These are phyloP conservation scores for Eupithecia insigniata DNA, from an alignment of 2,888 invertebrate genomes.

Conservation along the genomic window DNA sequence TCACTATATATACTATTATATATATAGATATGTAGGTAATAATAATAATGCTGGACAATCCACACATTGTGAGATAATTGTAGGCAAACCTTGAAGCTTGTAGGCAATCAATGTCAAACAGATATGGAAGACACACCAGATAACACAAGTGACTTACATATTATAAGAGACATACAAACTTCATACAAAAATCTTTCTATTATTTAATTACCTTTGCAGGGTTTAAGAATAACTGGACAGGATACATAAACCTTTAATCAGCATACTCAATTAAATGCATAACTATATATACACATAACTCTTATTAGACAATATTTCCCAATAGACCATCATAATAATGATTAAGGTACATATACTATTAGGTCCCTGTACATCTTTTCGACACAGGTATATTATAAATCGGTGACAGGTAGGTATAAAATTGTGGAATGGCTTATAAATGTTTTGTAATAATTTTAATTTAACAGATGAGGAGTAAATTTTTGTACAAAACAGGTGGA, in stretches of 20 bases:
- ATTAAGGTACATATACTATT: too few relatives aligned
- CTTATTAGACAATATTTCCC: background rate
- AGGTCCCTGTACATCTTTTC: background rate
- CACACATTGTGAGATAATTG: background rate
- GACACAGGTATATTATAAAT: background rate
- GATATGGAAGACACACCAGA: slow-evolving; percentile 1
- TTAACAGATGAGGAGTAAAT: too few relatives aligned
- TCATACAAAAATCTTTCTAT: background rate
- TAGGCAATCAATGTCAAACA: slow-evolving; percentile 2
- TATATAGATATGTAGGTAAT: too few relatives aligned
- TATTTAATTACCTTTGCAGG: background rate
- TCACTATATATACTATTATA: too few relatives aligned
- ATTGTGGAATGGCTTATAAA: background rate
- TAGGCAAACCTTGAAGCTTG: background rate
- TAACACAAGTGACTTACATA: background rate
- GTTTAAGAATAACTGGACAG: background rate
- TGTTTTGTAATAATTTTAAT: too few relatives aligned
- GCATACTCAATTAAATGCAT: background rate
- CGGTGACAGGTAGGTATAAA: background rate
- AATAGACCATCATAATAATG: background rate
- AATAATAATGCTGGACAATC: too few relatives aligned
- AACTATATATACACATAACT: background rate
- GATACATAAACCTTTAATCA: slow-evolving; percentile 1
- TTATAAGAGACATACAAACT: background rate
- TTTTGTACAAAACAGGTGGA: too few relatives aligned